These are phyloP conservation scores for Netelia virgata DNA, from an alignment of 2,888 invertebrate species.

Conservation along the genomic window DNA sequence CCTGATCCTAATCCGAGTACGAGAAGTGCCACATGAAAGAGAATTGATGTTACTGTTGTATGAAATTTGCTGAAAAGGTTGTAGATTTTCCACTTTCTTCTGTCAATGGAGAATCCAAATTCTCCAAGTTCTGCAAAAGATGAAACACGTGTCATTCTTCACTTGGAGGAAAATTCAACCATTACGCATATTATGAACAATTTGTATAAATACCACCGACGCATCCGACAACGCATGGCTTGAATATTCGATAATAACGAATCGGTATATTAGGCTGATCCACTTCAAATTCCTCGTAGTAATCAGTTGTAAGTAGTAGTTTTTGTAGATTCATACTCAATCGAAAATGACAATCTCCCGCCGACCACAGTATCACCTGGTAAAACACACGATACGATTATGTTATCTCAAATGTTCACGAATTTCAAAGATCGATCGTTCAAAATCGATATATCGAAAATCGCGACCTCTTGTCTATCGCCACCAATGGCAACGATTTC, in stretches of 20 bases:
- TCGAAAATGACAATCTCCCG: constrained; percentile 66
- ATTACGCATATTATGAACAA: neutral
- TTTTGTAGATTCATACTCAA: constrained; percentile 38
- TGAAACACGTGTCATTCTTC: constrained; percentile 13
- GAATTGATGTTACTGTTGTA: constrained; percentile 73
- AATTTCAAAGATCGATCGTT: neutral
- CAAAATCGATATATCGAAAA: constrained; percentile 13
- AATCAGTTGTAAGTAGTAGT: neutral
- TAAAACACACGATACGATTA: constrained; percentile 25
- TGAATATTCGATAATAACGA: constrained; percentile 74
- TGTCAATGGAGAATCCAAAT: constrained; percentile 75
- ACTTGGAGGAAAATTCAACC: constrained; percentile 8
- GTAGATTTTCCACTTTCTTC: constrained; percentile 74
- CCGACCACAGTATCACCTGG: constrained; percentile 75
- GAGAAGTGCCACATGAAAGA: constrained; percentile 74
- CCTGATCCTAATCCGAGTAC: constrained; percentile 77
- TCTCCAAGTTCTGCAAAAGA: constrained; percentile 73
- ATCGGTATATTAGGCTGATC: constrained; percentile 62
- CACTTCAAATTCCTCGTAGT: constrained; percentile 12
- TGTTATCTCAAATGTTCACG: neutral
- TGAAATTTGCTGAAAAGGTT: constrained; percentile 72
- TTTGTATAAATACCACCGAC: constrained; percentile 74
- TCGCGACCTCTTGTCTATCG: constrained; percentile 69
- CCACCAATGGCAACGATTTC: constrained; percentile 69
- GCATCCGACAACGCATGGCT: constrained; percentile 70